Evolutionary conservation across 1,140 invertebrate species (phyloP), one percentile per base, ranked within the genome.

Genomic region (Geopemphigus sp.): DNA sequence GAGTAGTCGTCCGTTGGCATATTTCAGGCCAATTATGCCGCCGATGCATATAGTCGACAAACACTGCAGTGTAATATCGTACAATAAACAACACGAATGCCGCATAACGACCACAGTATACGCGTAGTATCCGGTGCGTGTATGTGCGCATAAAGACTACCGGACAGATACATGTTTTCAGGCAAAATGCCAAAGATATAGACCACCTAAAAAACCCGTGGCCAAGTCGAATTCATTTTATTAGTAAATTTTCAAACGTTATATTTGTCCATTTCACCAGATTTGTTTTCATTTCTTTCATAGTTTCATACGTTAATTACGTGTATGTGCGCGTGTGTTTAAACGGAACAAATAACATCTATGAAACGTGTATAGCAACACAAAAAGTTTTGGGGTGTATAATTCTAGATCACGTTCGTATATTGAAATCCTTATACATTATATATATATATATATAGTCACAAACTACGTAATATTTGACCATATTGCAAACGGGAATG

Each of bases 141-240:
- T 8, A 6, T 10, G 68, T 1, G 6, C 24, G 15, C 47, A 47
- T 45, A 45, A 22, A 68, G 39, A n/a, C 50, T 47, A 24, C 54
- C 68, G 47, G 19, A 54, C 50, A 54, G 29, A 72, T 32, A 32
- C 24, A 47, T 17, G 29, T 72, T 72, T 53, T 68, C 19, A 47
- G 68, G 68, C 68, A 54, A 29, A 5, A 10, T 72, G 54, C 68
- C 68, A 72, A 54, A 72, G 24, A 54, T 54, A 54, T 29, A 32
- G 47, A 72, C 54, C 54, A 72, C 68, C 8, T n/a, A 22, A 53
- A 29, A 72, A 29, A 53, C 29, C 47, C n/a, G 17, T 11, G 19
- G 0, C 68, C 50, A 14, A 72, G 45, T 53, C 54, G 54, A 72
- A 54, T 72, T 72, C 54, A 29, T 72, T 72, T 72, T 72, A 72